These are phyloP conservation scores for Diarsia dahlii DNA, from an alignment of 2,888 invertebrate species.

Conservation along the genomic window DNA sequence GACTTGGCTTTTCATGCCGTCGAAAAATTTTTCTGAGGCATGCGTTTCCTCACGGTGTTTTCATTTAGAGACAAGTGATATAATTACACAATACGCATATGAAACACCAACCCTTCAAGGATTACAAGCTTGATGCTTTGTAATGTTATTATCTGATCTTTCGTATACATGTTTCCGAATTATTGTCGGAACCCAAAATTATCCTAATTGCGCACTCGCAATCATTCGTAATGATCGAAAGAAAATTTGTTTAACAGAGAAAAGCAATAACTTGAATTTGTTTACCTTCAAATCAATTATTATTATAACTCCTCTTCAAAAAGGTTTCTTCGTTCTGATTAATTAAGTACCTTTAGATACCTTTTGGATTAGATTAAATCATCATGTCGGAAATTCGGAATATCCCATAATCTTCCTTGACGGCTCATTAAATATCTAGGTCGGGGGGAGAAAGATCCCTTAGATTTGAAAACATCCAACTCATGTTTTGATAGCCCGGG, in stretches of 20 bases:
- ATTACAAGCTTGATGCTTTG: no score
- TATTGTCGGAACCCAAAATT: no score
- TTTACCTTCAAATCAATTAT: neutral
- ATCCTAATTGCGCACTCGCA: no score
- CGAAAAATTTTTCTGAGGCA: no score
- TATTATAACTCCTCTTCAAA: constrained; percentile 1
- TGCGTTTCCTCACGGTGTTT: no score
- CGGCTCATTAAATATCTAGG: constrained; percentile 36
- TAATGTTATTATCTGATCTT: no score
- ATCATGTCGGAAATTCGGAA: neutral
- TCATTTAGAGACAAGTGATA: no score
- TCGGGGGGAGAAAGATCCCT: constrained; percentile 18
- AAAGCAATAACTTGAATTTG: constrained; percentile 1
- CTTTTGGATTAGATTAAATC: constrained; percentile 18
- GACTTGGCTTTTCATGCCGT: no score
- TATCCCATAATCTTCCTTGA: constrained; percentile 27
- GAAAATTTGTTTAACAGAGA: neutral
- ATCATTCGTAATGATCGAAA: neutral
- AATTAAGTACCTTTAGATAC: constrained; percentile 17
- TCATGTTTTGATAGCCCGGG: neutral
- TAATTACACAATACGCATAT: no score
- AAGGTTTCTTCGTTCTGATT: constrained; percentile 16
- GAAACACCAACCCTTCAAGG: no score
- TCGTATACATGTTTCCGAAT: no score
- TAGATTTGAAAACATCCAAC: constrained; percentile 5